Evolutionary conservation across 2,888 invertebrate species (phyloP).

Genomic region (Quadriops clusia): DNA sequence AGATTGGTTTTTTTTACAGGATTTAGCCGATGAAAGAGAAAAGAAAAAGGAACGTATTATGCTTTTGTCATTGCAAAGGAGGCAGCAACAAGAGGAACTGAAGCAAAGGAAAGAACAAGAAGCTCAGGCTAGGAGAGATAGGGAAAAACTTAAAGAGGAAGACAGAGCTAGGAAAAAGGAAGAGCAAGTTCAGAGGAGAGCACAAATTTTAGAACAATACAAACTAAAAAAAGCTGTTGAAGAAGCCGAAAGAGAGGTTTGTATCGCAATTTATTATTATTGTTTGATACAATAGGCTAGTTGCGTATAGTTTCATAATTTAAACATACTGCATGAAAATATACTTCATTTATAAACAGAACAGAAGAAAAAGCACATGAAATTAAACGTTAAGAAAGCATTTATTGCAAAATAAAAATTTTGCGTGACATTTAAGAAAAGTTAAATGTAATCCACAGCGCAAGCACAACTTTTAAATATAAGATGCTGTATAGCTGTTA

Average conservation of each 20-base stretch:
- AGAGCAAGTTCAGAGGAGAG: constrained; percentile 78
- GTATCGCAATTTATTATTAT: constrained; percentile 8
- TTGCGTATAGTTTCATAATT: too few relatives aligned
- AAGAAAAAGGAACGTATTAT: constrained; percentile 85
- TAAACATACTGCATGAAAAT: too few relatives aligned
- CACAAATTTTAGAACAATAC: constrained; percentile 84
- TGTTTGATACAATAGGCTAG: too few relatives aligned
- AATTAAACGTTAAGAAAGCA: too few relatives aligned
- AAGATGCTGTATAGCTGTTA: too few relatives aligned
- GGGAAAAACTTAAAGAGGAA: constrained; percentile 65
- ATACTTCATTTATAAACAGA: too few relatives aligned
- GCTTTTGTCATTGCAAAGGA: constrained; percentile 76
- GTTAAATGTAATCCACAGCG: too few relatives aligned
- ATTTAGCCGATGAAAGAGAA: constrained; percentile 81
- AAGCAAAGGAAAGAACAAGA: constrained; percentile 76
- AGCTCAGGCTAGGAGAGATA: constrained; percentile 59
- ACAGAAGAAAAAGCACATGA: too few relatives aligned
- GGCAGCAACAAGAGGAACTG: constrained; percentile 82
- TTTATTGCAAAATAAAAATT: too few relatives aligned
- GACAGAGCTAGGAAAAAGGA: constrained; percentile 60
- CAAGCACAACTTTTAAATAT: too few relatives aligned
- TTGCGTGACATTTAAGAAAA: too few relatives aligned
- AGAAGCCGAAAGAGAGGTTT: constrained; percentile 77
- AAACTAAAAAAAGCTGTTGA: constrained; percentile 87
- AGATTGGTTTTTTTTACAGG: constrained; percentile 48